phyloP scores from a whole-genome alignment of 2,888 invertebrate genomes.

The Gortyna flavago region DNA sequence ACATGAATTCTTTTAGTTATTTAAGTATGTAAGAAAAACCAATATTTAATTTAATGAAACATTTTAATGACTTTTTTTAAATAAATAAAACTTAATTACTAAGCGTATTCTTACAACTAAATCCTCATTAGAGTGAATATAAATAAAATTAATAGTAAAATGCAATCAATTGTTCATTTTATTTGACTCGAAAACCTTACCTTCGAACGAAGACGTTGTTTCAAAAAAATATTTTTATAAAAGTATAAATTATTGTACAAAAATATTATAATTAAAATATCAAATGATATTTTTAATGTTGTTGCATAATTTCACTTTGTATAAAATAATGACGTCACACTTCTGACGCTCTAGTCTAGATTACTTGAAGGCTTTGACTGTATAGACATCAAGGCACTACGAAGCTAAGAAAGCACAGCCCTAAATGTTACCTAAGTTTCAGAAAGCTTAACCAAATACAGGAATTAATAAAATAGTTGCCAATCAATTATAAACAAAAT shows the following conservation, averaged over 20 bases:
- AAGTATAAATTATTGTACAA: constrained; percentile 61
- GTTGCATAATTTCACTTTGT: constrained; percentile 36
- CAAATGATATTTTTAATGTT: constrained; percentile 45
- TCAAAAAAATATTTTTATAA: constrained; percentile 42
- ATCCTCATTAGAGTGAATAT: constrained; percentile 76
- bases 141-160: constrained; percentile 83
- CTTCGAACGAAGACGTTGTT: constrained; percentile 30
- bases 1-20: constrained; percentile 1
- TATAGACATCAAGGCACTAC: constrained; percentile 59
- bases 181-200: constrained; percentile 56
- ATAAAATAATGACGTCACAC: constrained; percentile 31
- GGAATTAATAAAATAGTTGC: constrained; percentile 11
- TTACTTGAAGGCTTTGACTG: constrained; percentile 39
- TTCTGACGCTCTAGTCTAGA: constrained; percentile 23
- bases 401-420: constrained; percentile 70
- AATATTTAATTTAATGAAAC: constrained; percentile 72
- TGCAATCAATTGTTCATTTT: constrained; percentile 78
- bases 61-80: constrained; percentile 89
- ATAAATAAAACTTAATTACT: constrained; percentile 89
- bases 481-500: constrained; percentile 1
- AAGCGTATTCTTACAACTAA: constrained; percentile 86
- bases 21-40: constrained; percentile 36
- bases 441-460: constrained; percentile 15
- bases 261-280: constrained; percentile 59
- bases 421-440: constrained; percentile 56